phyloP scores from a whole-genome alignment of 2,113 vertebrate species.

The Lepisosteus osseus region DNA sequence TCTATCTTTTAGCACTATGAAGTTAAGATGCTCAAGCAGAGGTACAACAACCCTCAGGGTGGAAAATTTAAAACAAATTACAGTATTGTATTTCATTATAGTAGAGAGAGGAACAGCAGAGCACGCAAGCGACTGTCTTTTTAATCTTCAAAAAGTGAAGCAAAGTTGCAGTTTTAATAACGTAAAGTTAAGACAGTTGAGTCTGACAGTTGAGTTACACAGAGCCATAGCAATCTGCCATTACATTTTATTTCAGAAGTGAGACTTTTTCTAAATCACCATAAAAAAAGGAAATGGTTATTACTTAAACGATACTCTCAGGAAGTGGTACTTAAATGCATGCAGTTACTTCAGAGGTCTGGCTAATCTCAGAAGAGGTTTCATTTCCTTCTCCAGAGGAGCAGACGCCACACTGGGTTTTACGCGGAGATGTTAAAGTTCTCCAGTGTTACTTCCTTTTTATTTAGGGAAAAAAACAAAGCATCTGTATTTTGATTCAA shows the following conservation, averaged over 20 bases:
- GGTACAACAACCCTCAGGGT: too few species aligned
- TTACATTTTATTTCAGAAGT: background rate
- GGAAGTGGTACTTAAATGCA: background rate
- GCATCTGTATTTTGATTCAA: background rate
- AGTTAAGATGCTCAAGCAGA: too few species aligned
- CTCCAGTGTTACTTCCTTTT: background rate
- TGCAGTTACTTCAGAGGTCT: constrained; percentile 7
- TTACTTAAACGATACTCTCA: background rate
- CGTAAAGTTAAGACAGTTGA: too few species aligned
- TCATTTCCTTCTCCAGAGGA: constrained; percentile 1
- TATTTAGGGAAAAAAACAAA: background rate
- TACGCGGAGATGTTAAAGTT: background rate
- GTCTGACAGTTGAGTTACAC: too few species aligned
- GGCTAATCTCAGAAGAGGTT: background rate
- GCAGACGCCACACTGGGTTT: background rate
- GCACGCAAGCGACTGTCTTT: too few species aligned
- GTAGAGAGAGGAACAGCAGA: too few species aligned
- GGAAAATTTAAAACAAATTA: too few species aligned
- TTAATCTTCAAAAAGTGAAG: too few species aligned
- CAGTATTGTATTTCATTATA: too few species aligned
- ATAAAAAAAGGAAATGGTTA: background rate
- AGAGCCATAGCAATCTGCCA: background rate
- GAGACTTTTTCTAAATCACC: background rate
- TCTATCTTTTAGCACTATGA: too few species aligned
- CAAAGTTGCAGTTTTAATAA: too few species aligned